Evolutionary conservation across 2,888 invertebrate species (phyloP).

Genomic region (Dione vanillae): DNA sequence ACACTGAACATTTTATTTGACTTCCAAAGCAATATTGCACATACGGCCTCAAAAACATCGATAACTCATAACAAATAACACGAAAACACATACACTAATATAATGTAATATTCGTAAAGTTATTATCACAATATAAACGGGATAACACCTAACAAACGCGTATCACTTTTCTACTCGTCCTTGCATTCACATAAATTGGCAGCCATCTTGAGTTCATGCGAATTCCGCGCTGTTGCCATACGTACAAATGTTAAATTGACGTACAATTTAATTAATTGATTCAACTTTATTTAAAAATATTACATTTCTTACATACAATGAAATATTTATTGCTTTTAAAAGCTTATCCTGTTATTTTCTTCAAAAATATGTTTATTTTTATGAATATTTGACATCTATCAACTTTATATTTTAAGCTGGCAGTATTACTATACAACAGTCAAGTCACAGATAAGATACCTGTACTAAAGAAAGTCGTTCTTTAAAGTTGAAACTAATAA

Average conservation of each 20-base stretch:
- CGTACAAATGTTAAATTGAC: conserved; percentile 16
- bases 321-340: not conserved
- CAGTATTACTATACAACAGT: not conserved
- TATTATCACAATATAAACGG: conserved; percentile 74
- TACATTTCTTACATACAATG: not conserved
- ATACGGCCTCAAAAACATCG: conserved; percentile 71
- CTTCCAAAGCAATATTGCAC: conserved; percentile 78
- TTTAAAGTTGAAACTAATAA: no score
- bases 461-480: no score
- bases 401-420: not conserved
- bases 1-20: conserved; percentile 79
- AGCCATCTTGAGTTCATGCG: conserved; percentile 82
- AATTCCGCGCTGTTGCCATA: conserved; percentile 66
- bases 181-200: conserved; percentile 82
- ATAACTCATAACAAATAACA: conserved; percentile 79
- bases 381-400: not conserved
- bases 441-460: not conserved
- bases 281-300: not conserved
- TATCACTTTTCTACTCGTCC: conserved; percentile 79
- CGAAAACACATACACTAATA: conserved; percentile 74
- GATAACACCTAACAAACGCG: conserved; percentile 71
- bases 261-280: not conserved
- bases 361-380: not conserved
- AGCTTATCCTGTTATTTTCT: not conserved
- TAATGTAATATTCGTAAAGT: conserved; percentile 65